Conservation (phyloP, 2,113 vertebrate genomes). For the Tiliqua scincoides region DNA sequence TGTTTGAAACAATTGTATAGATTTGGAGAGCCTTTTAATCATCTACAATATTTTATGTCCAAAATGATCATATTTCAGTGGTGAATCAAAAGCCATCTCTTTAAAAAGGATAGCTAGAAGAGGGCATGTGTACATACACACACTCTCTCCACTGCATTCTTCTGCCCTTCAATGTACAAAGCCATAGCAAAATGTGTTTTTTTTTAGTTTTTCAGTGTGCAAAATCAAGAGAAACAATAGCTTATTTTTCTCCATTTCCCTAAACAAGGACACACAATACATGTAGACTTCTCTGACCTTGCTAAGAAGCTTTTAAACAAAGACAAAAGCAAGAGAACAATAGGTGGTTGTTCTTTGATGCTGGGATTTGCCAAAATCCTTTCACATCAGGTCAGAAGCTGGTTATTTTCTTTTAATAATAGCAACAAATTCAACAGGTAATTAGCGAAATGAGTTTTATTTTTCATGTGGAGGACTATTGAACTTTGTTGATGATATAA, state of each 20-base stretch:
- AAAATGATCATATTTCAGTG: constrained; percentile 32
- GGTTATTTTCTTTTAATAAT: constrained; percentile 23
- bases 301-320: constrained; percentile 37
- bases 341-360: constrained; percentile 20
- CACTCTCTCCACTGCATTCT: background rate
- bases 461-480: constrained; percentile 25
- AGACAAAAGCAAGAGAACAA: constrained; percentile 53
- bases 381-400: constrained; percentile 35
- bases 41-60: background rate
- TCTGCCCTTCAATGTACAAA: constrained; percentile 33
- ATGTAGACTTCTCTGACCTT: constrained; percentile 33
- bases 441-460: constrained; percentile 46
- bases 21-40: constrained; percentile 8
- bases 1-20: background rate
- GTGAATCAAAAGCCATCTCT: constrained; percentile 23
- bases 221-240: constrained; percentile 40
- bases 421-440: constrained; percentile 63
- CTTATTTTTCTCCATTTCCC: background rate
- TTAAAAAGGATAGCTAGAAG: background rate
- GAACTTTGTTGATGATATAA: constrained; percentile 44
- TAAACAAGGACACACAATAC: constrained; percentile 40
- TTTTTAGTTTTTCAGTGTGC: background rate
- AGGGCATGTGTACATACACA: too few relatives aligned
- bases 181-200: constrained; percentile 33
- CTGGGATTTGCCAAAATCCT: constrained; percentile 17